phyloP scores from a whole-genome alignment of 2,113 vertebrate genomes.

The Sarotherodon lohbergeri region DNA sequence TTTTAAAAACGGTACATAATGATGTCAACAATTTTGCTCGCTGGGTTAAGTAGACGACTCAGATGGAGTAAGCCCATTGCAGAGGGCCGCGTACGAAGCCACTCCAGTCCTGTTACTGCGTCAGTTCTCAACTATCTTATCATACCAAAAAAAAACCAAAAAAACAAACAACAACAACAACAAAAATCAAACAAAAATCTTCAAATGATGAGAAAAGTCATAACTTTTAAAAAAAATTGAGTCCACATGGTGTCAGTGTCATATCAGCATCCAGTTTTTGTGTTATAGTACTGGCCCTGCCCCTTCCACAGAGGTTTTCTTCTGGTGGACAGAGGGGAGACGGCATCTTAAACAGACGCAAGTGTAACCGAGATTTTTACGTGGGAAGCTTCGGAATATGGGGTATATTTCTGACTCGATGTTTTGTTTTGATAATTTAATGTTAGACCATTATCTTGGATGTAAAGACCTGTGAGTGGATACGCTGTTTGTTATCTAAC shows the following conservation, averaged over 20 bases:
- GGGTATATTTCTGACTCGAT: background rate
- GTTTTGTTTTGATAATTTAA: background rate
- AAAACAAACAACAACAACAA: background rate
- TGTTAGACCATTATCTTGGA: background rate
- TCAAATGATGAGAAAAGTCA: too few species aligned
- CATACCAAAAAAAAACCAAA: too few species aligned
- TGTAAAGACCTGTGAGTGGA: background rate
- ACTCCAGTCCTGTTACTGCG: too few species aligned
- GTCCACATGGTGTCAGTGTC: constrained; percentile 55
- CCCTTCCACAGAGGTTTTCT: constrained; percentile 15
- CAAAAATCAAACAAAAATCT: too few species aligned
- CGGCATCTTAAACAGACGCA: background rate
- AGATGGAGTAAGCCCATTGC: background rate
- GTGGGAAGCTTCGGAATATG: background rate
- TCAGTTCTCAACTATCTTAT: too few species aligned
- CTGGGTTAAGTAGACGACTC: background rate
- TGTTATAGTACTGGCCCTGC: background rate
- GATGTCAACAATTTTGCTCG: background rate
- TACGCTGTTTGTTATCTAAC: background rate
- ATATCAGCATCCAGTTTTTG: background rate
- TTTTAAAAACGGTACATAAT: background rate
- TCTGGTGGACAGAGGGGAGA: background rate
- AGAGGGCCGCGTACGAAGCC: fast-evolving
- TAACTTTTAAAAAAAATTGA: too few species aligned
- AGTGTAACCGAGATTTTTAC: background rate